Conservation (phyloP, 2,888 invertebrate genomes). For the Pheosia tremula region DNA sequence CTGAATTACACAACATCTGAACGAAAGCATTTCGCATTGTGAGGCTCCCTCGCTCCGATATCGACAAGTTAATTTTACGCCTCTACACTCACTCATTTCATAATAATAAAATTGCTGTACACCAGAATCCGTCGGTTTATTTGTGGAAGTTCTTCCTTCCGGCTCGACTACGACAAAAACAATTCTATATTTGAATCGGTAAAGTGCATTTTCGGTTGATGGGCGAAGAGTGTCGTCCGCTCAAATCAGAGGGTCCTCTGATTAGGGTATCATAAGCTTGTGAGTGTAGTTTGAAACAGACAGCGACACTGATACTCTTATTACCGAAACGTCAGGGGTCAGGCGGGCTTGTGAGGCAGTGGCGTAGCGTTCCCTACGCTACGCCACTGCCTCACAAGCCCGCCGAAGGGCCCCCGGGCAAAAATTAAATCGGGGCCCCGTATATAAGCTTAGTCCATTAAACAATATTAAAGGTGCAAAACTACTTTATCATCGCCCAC, state of each 20-base stretch:
- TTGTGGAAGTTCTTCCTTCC: constrained; percentile 44
- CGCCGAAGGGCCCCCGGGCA: not conserved
- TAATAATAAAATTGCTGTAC: constrained; percentile 58
- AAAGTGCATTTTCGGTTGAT: constrained; percentile 38
- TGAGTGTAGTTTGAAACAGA: constrained; percentile 70
- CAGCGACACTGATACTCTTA: constrained; percentile 67
- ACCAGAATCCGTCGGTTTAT: constrained; percentile 50
- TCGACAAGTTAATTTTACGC: constrained; percentile 57
- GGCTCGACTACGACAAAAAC: constrained; percentile 11
- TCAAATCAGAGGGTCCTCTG: constrained; percentile 68
- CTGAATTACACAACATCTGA: constrained; percentile 27
- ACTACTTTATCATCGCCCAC: too few species aligned
- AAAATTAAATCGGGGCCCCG: not conserved
- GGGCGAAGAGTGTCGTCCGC: constrained; percentile 35
- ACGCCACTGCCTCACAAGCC: too few species aligned
- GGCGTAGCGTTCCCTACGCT: too few species aligned
- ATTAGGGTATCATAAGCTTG: constrained; percentile 74
- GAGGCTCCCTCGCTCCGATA: constrained; percentile 36
- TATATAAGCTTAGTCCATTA: too few species aligned
- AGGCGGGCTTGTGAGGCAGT: constrained; percentile 18
- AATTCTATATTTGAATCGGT: constrained; percentile 16
- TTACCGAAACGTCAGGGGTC: constrained; percentile 63
- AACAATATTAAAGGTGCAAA: too few species aligned
- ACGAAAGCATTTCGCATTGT: constrained; percentile 36
- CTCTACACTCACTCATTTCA: constrained; percentile 56